Conservation (phyloP, 2,888 invertebrate genomes). For the Trichogramma evanescens region DNA sequence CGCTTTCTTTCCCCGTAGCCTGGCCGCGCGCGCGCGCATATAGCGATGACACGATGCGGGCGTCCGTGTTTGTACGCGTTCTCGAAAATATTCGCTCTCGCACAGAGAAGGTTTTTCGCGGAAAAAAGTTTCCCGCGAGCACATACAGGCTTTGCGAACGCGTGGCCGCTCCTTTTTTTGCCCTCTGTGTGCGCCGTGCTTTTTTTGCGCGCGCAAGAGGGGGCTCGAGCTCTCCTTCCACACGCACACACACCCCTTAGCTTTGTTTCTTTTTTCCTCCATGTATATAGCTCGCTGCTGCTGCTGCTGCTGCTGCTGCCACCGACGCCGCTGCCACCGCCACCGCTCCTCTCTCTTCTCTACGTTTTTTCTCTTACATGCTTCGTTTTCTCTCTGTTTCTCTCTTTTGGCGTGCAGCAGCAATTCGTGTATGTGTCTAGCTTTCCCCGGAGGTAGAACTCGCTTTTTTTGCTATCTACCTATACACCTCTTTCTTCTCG, state of each 20-base stretch:
- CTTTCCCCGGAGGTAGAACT: constrained; percentile 19
- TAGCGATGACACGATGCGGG: constrained; percentile 3
- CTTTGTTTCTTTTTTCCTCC: constrained; percentile 17
- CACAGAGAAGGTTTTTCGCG: constrained; percentile 22
- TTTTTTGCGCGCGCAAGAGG: constrained; percentile 15
- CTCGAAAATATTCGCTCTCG: constrained; percentile 24
- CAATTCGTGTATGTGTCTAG: constrained; percentile 12
- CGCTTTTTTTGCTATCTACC: background rate
- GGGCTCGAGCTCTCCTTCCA: constrained; percentile 1
- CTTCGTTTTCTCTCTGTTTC: constrained; percentile 10
- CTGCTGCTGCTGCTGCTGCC: constrained; percentile 3
- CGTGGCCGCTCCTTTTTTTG: background rate
- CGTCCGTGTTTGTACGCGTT: constrained; percentile 9
- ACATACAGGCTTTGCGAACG: background rate
- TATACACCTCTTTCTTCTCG: constrained; percentile 7
- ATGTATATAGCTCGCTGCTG: background rate
- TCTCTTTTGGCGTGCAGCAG: background rate
- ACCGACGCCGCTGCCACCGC: background rate
- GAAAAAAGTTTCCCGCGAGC: constrained; percentile 23
- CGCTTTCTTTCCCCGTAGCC: constrained; percentile 8
- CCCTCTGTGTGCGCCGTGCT: background rate
- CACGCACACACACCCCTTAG: too few relatives aligned
- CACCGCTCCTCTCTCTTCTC: constrained; percentile 9
- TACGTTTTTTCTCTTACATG: constrained; percentile 12
- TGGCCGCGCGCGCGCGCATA: background rate